Evolutionary conservation across 2,888 invertebrate genomes (phyloP).

Genomic region (Spodoptera exigua): DNA sequence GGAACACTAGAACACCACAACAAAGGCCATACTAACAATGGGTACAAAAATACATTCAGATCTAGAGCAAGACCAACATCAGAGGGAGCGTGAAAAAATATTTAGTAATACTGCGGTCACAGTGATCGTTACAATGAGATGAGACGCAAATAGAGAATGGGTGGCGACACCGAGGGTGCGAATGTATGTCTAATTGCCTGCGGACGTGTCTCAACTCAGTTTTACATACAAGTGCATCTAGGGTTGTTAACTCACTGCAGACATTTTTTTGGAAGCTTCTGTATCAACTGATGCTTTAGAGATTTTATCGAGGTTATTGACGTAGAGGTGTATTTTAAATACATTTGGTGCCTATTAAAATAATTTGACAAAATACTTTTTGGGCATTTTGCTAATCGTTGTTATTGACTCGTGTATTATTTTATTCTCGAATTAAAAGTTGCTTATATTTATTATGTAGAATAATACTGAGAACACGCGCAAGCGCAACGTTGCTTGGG

Average conservation of each 20-base stretch:
- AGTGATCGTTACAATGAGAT: constrained; percentile 49
- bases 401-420: no score
- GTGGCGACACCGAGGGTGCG: constrained; percentile 64
- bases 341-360: no score
- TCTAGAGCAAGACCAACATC: constrained; percentile 43
- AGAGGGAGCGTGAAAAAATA: constrained; percentile 33
- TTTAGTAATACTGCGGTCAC: constrained; percentile 40
- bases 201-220: constrained; percentile 73
- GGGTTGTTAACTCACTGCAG: constrained; percentile 40
- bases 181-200: constrained; percentile 73
- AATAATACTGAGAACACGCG: no score
- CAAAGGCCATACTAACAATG: constrained; percentile 45
- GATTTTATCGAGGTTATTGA: no score
- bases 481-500: no score
- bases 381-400: no score
- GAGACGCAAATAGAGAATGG: constrained; percentile 59
- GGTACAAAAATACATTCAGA: constrained; percentile 41
- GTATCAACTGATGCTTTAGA: no score
- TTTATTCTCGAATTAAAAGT: no score
- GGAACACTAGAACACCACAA: constrained; percentile 33
- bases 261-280: neutral
- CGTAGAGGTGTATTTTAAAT: no score
- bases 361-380: no score
- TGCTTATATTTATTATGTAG: no score
- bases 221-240: constrained; percentile 63